A percentile compares a stretch with the other conserved stretches of the same genome.
Evolutionary conservation across 2,113 vertebrate species (phyloP).

Genomic region (Chelonoidis abingdonii): DNA sequence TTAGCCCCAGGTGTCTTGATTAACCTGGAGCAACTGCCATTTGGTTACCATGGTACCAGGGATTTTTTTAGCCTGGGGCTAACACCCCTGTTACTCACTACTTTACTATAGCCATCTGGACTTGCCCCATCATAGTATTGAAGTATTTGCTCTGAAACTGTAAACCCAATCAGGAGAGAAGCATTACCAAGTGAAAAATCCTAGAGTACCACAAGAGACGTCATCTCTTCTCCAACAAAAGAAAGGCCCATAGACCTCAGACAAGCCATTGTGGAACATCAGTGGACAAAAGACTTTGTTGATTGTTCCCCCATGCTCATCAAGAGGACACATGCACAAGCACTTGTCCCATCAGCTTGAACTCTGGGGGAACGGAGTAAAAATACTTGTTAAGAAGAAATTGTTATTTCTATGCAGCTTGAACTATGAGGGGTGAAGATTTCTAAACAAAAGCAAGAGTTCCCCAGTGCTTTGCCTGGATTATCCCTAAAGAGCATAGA

Average conservation of each 20-base stretch:
- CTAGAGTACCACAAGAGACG: neutral
- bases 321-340: neutral
- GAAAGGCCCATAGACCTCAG: neutral
- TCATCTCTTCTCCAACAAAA: neutral
- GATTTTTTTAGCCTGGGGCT: too few species aligned
- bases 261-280: neutral
- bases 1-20: too few species aligned
- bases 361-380: neutral
- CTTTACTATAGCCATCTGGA: too few species aligned
- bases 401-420: neutral
- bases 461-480: neutral
- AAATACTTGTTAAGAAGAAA: neutral
- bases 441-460: neutral
- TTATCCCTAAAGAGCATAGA: neutral
- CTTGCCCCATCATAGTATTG: too few species aligned
- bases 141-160: too few species aligned
- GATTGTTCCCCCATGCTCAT: neutral
- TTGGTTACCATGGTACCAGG: too few species aligned
- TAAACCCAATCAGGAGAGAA: neutral
- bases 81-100: too few species aligned
- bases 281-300: neutral
- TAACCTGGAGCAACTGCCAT: too few species aligned
- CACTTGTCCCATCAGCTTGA: neutral
- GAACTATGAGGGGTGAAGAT: neutral
- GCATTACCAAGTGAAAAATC: neutral